A percentile compares a stretch with the other conserved stretches of the same genome.
These are phyloP conservation scores for Bombus consobrinus DNA, from an alignment of 1,140 invertebrate species.

Conservation along the genomic window DNA sequence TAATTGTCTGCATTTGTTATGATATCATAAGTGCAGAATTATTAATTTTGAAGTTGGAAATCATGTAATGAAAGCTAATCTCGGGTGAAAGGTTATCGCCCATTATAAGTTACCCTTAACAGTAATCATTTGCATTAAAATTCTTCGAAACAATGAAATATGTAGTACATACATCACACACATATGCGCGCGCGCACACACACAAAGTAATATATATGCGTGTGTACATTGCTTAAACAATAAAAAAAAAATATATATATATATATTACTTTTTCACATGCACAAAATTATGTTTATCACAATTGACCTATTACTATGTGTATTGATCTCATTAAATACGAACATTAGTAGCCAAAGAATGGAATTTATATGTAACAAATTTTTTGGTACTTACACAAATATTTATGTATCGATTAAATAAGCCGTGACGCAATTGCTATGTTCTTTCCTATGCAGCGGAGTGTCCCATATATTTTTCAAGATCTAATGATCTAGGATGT, in stretches of 20 bases:
- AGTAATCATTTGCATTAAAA: not conserved
- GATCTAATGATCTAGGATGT: not conserved
- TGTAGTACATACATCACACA: not conserved
- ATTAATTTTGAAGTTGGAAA: not conserved
- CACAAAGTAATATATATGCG: no score
- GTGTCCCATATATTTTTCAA: not conserved
- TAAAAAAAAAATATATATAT: no score
- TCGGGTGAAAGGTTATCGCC: not conserved
- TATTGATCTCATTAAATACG: not conserved
- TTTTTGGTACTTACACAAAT: not conserved
- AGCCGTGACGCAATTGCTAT: not conserved
- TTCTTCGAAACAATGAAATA: not conserved
- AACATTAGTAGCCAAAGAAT: not conserved
- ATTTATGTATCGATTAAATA: not conserved
- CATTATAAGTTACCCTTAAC: not conserved
- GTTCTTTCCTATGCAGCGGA: no score
- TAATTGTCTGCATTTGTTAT: not conserved
- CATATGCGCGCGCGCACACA: no score
- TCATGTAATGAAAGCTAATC: not conserved
- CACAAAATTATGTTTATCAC: not conserved
- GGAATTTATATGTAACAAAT: not conserved
- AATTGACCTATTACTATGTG: not conserved
- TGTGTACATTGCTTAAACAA: no score
- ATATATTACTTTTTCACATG: not conserved
- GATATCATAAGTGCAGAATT: not conserved